These are phyloP conservation scores for Lagorchestes hirsutus DNA, from an alignment of 2,797 vertebrate species.

Conservation along the genomic window DNA sequence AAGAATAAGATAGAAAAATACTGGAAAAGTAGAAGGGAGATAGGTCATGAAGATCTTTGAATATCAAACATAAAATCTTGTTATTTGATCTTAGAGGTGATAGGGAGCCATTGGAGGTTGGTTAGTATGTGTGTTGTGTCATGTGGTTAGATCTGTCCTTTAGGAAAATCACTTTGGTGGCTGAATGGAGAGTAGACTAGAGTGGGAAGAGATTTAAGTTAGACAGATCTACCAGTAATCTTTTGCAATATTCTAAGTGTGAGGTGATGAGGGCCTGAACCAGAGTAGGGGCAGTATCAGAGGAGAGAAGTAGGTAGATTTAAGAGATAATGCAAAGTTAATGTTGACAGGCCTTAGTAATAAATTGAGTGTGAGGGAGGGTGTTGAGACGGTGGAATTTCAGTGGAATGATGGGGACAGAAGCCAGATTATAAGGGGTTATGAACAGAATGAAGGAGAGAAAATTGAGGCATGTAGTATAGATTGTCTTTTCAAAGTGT, in stretches of 20 bases:
- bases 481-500: background rate
- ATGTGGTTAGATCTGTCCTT: background rate
- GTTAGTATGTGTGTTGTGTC: too few relatives aligned
- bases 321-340: background rate
- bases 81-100: background rate
- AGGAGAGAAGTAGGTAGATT: background rate
- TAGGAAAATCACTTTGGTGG: background rate
- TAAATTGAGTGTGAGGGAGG: background rate
- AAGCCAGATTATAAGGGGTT: background rate
- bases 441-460: background rate
- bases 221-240: background rate
- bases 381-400: background rate
- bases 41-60: background rate
- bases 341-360: background rate
- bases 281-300: background rate
- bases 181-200: background rate
- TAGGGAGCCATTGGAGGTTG: background rate
- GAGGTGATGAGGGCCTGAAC: background rate
- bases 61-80: background rate
- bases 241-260: background rate
- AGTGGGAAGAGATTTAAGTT: background rate
- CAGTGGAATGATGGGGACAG: background rate
- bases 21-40: background rate
- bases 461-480: background rate
- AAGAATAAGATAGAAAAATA: background rate